phyloP scores from a whole-genome alignment of 2,888 invertebrate species.

The Andrena minutula region DNA sequence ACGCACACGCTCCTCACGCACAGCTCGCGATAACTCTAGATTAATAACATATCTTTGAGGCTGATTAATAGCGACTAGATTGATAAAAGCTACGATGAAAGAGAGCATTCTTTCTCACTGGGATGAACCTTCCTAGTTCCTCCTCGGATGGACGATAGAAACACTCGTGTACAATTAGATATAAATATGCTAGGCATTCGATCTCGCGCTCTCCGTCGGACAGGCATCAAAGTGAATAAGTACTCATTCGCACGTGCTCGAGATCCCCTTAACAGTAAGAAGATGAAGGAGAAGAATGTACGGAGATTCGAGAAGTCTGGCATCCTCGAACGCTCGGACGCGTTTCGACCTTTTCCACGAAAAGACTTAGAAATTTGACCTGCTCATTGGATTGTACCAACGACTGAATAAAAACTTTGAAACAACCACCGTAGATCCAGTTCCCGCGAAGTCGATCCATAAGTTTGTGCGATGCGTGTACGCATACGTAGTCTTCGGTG shows the following conservation, averaged over 20 bases:
- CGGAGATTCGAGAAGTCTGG: neutral
- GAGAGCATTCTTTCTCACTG: conserved; percentile 46
- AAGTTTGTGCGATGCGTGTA: conserved; percentile 3
- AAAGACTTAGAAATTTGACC: conserved; percentile 14
- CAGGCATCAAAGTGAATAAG: conserved; percentile 13
- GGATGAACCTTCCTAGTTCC: conserved; percentile 22
- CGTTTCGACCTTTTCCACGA: neutral
- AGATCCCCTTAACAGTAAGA: neutral
- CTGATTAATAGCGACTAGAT: conserved; percentile 79
- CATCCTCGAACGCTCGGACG: neutral
- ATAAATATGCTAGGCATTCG: conserved; percentile 32
- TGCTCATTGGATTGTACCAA: conserved; percentile 11
- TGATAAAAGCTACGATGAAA: conserved; percentile 73
- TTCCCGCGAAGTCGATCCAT: neutral
- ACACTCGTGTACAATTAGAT: conserved; percentile 49
- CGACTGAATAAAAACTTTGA: conserved; percentile 36
- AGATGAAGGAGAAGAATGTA: conserved; percentile 14
- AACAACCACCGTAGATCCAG: conserved; percentile 14
- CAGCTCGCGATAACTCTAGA: conserved; percentile 68
- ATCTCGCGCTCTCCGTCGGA: neutral
- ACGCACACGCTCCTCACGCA: conserved; percentile 42
- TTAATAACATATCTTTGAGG: conserved; percentile 65
- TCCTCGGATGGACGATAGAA: conserved; percentile 44
- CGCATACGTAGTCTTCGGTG: no score
- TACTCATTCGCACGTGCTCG: conserved; percentile 4